Evolutionary conservation across 2,113 vertebrate genomes (phyloP).

Genomic region (Rhegmatorhina hoffmannsi): DNA sequence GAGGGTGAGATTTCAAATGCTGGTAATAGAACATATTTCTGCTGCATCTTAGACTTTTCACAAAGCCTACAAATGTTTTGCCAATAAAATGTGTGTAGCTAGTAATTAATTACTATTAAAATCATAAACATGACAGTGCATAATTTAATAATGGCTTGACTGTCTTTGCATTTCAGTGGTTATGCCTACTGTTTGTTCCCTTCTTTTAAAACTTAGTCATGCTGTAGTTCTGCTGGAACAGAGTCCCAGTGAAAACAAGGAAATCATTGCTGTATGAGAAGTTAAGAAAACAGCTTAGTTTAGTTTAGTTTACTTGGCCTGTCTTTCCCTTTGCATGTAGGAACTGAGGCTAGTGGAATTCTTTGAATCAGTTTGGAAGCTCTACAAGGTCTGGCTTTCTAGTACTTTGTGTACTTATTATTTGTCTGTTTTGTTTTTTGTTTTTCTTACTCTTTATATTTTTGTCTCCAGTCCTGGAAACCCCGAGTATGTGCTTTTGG

Average conservation of each 20-base stretch:
- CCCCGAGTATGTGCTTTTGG: background rate
- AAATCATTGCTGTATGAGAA: background rate
- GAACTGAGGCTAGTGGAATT: background rate
- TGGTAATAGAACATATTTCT: background rate
- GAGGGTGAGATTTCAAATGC: background rate
- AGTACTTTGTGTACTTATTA: background rate
- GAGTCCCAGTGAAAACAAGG: background rate
- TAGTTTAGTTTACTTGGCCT: background rate
- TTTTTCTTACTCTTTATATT: background rate
- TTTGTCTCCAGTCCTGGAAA: background rate
- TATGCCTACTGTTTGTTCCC: background rate
- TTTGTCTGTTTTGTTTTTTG: background rate
- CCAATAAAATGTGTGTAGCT: background rate
- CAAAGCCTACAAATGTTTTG: background rate
- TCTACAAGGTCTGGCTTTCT: background rate
- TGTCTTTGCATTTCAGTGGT: background rate
- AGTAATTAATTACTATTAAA: constrained; percentile 5
- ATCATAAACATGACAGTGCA: background rate
- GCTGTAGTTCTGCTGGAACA: background rate
- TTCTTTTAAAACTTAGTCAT: background rate
- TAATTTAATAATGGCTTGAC: background rate
- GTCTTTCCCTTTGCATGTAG: background rate
- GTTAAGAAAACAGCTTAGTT: background rate
- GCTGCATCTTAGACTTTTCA: background rate
- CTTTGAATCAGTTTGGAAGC: fast-evolving